phyloP scores from a whole-genome alignment of 2,797 vertebrate species.

The Poecilia picta region DNA sequence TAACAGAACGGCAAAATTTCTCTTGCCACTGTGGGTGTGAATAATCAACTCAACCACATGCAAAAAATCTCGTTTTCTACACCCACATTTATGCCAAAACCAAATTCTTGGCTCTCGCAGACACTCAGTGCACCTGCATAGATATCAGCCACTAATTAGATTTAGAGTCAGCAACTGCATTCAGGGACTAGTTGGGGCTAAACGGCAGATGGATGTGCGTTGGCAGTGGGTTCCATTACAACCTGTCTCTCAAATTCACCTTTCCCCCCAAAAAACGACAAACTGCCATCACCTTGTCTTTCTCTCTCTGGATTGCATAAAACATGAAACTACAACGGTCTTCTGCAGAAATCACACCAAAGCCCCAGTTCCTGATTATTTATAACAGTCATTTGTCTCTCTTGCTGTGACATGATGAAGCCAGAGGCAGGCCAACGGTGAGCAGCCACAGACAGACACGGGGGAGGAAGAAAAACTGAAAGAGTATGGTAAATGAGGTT shows the following conservation, averaged over 20 bases:
- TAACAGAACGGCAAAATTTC: not conserved
- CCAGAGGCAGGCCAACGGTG: constrained; percentile 39
- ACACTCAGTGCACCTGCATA: constrained; percentile 27
- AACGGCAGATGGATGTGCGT: constrained; percentile 31
- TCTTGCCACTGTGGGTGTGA: constrained; percentile 19
- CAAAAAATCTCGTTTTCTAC: not conserved
- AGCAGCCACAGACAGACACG: constrained; percentile 31
- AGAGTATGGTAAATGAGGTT: constrained; percentile 65
- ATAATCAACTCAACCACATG: constrained; percentile 29
- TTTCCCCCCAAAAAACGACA: constrained; percentile 29
- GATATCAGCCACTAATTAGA: not conserved
- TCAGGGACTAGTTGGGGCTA: constrained; percentile 15
- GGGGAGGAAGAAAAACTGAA: constrained; percentile 23
- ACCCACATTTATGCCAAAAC: constrained; percentile 10
- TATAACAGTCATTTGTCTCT: constrained; percentile 61
- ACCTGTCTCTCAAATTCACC: constrained; percentile 26
- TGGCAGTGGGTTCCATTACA: constrained; percentile 16
- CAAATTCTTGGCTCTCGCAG: constrained; percentile 7
- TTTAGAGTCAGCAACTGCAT: constrained; percentile 20
- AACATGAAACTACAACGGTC: constrained; percentile 25
- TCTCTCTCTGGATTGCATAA: constrained; percentile 19
- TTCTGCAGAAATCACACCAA: constrained; percentile 54
- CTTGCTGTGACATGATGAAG: constrained; percentile 50
- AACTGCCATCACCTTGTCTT: not conserved
- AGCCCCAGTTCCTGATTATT: constrained; percentile 47